Evolutionary conservation across 2,888 invertebrate genomes (phyloP).

Genomic region (Trissolcus japonicus): DNA sequence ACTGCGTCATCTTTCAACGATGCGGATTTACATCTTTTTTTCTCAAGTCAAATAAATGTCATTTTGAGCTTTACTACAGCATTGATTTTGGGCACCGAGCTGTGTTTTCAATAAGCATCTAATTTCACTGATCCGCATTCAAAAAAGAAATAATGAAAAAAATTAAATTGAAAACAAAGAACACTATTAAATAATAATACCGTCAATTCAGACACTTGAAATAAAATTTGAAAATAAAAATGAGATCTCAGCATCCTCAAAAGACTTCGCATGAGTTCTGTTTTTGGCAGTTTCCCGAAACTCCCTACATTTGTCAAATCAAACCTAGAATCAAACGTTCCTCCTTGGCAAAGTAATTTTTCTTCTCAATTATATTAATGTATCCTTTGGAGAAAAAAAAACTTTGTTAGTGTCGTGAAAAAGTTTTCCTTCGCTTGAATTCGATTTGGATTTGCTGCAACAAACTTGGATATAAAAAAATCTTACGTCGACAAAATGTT

Average conservation of each 20-base stretch:
- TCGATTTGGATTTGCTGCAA: conserved; percentile 34
- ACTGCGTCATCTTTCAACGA: conserved; percentile 39
- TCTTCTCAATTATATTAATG: conserved; percentile 44
- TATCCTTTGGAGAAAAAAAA: conserved; percentile 34
- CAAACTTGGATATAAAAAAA: conserved; percentile 46
- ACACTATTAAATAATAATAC: too few species aligned
- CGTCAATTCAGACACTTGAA: too few species aligned
- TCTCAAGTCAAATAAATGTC: conserved; percentile 7
- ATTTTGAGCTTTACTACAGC: conserved; percentile 16
- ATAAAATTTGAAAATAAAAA: too few species aligned
- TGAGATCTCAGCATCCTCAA: not conserved
- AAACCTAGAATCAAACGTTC: conserved; percentile 8
- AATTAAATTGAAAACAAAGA: too few species aligned
- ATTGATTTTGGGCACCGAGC: not conserved
- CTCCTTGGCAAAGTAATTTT: conserved; percentile 32
- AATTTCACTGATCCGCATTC: not conserved
- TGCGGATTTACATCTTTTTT: conserved; percentile 31
- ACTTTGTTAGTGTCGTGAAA: conserved; percentile 19
- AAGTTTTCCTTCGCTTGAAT: conserved; percentile 48
- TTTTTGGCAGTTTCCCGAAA: conserved; percentile 11
- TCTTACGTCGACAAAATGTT: conserved; percentile 45
- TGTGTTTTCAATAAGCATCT: not conserved
- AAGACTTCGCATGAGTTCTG: conserved; percentile 4
- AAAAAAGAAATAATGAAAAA: not conserved
- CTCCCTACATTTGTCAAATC: conserved; percentile 29